Evolutionary conservation across 2,113 vertebrate genomes (phyloP), one percentile per base, ranked within the genome.

Genomic region (Laterallus jamaicensis): DNA sequence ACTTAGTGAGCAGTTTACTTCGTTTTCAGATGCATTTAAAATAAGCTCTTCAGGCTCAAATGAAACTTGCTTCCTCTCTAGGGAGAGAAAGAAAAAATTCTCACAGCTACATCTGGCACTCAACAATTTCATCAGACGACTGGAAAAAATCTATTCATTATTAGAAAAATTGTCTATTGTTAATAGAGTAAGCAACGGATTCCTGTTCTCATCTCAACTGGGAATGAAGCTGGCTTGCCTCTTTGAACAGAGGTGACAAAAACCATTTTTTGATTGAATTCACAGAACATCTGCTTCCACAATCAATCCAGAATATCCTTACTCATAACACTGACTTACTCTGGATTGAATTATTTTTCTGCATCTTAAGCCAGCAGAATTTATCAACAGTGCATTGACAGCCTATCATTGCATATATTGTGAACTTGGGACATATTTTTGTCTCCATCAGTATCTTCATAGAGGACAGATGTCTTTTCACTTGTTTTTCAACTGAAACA

Each of bases 251-350:
- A 86, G 73, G 76, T 93, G 92, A 93, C 90, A 90, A 71, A 93
- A 92, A 81, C 0, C 37, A 71, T 95, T 95, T 86, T 49, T 77
- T 96, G 76, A 93, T 78, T 95, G 76, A 92, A 95, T 94, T 93
- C 82, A 78, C 20, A 42, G 63, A 89, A 88, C 92, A 96, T 95
- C 93, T 97, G 94, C 79, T 93, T 95, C 60, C 60, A 86, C 59
- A 90, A 92, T 93, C 82, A 94, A n/a, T 90, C 79, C 82, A 86
- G 68, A 90, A 75, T 92, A 86, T 93, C 60, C 44, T 88, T 93
- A 39, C 92, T 55, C 39, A 63, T 63, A 86, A 92, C 71, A 56
- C n/a, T 70, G 44, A 40, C 55, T 95, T 84, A 29, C 20, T 92
- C 35, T 68, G 63, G 47, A 75, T 70, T 93, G 47, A 70, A 80